Percentiles rank a stretch among this genome's conserved stretches.
Conservation (phyloP, 2,797 vertebrate species). For the Kryptolebias ocellatus region DNA sequence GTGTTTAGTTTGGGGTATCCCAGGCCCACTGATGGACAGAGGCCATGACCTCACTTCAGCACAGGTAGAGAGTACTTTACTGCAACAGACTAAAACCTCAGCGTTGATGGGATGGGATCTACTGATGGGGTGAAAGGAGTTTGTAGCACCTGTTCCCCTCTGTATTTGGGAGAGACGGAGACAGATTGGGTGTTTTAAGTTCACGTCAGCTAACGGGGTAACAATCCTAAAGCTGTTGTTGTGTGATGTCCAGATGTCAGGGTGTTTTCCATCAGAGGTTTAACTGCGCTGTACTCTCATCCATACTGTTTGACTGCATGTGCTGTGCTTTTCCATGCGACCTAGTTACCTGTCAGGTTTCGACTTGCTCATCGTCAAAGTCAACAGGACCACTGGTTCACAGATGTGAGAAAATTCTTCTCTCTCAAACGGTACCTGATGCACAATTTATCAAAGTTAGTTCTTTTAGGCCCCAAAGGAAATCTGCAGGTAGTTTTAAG, state of each 20-base stretch:
- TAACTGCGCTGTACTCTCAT: background rate
- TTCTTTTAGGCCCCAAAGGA: too few relatives aligned
- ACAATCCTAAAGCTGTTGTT: constrained; percentile 5
- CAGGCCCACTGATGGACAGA: constrained; percentile 34
- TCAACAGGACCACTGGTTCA: constrained; percentile 15
- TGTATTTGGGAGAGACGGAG: constrained; percentile 15
- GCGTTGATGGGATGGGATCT: constrained; percentile 22
- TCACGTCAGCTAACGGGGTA: constrained; percentile 20
- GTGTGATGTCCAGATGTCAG: background rate
- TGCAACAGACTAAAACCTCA: constrained; percentile 46
- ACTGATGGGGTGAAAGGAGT: constrained; percentile 50
- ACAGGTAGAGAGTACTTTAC: constrained; percentile 56
- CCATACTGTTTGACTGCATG: too few relatives aligned
- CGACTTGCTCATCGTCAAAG: constrained; percentile 16
- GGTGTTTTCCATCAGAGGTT: constrained; percentile 6
- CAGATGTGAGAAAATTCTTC: constrained; percentile 40
- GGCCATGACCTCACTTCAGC: constrained; percentile 53
- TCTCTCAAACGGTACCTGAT: constrained; percentile 6
- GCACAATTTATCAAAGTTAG: background rate
- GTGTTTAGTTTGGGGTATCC: constrained; percentile 60
- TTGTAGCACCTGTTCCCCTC: constrained; percentile 24
- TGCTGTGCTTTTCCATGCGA: background rate
- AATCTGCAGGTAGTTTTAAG: too few relatives aligned
- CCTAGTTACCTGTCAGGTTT: constrained; percentile 36
- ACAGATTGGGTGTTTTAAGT: constrained; percentile 37